Conservation (phyloP, 2,113 vertebrate species). For the Ardeotis arabs region DNA sequence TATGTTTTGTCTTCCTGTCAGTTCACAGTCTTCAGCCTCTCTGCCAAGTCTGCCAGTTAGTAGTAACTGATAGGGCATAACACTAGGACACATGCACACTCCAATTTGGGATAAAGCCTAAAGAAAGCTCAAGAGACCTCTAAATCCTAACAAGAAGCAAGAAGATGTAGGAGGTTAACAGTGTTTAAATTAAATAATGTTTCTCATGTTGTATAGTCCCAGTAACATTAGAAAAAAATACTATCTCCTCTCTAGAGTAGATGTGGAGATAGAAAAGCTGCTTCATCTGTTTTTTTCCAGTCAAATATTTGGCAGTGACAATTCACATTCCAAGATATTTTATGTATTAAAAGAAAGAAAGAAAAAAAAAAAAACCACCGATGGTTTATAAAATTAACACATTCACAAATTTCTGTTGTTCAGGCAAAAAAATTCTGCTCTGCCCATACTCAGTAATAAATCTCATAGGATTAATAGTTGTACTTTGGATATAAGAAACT, state of each 20-base stretch:
- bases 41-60: neutral
- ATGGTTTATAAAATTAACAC: neutral
- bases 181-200: neutral
- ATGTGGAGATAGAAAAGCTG: neutral
- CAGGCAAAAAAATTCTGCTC: neutral
- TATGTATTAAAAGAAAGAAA: neutral
- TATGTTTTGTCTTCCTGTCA: neutral
- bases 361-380: neutral
- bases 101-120: neutral
- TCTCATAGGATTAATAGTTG: neutral
- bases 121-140: neutral
- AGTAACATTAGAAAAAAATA: neutral
- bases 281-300: neutral
- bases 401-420: neutral
- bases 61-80: neutral
- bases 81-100: neutral
- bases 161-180: neutral
- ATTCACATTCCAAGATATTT: neutral
- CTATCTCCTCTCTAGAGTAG: neutral
- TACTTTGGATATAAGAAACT: neutral
- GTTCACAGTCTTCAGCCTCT: neutral
- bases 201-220: neutral
- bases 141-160: neutral
- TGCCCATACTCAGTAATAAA: neutral
- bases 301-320: neutral